Conservation (phyloP, 2,888 invertebrate species). For the Meta bourneti region DNA sequence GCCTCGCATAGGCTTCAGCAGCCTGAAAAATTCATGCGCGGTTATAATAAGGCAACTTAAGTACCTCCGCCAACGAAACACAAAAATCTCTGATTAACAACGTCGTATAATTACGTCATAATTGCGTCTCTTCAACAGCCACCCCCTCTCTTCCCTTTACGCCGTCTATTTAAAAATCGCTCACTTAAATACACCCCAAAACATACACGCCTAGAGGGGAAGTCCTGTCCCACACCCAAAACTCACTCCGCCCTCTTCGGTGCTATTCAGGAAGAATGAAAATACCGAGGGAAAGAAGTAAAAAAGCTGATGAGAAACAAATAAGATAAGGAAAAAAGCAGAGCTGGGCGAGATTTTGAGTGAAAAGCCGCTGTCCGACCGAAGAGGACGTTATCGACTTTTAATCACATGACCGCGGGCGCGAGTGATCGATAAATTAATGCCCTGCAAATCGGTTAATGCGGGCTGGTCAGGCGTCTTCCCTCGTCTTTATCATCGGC, state of each 20-base stretch:
- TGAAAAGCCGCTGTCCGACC: conserved; percentile 10
- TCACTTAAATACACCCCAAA: conserved; percentile 63
- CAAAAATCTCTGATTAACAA: conserved; percentile 70
- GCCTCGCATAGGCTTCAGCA: conserved; percentile 15
- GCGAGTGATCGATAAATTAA: conserved; percentile 63
- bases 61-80: conserved; percentile 68
- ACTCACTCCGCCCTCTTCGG: conserved; percentile 45
- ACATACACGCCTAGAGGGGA: conserved; percentile 51
- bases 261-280: background rate
- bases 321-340: conserved; percentile 8
- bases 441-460: conserved; percentile 59
- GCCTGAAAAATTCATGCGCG: conserved; percentile 56
- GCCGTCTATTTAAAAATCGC: conserved; percentile 68
- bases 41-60: conserved; percentile 50
- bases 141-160: background rate
- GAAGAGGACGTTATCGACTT: conserved; percentile 55
- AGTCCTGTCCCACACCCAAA: conserved; percentile 49
- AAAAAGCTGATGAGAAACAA: conserved; percentile 24
- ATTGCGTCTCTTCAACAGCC: conserved; percentile 33
- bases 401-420: conserved; percentile 66
- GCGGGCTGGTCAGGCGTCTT: conserved; percentile 43
- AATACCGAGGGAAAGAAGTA: conserved; percentile 2
- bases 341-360: background rate
- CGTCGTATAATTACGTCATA: conserved; percentile 70
- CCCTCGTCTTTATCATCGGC: conserved; percentile 39